Conservation (phyloP, 2,113 vertebrate genomes). For the Cyanistes caeruleus region DNA sequence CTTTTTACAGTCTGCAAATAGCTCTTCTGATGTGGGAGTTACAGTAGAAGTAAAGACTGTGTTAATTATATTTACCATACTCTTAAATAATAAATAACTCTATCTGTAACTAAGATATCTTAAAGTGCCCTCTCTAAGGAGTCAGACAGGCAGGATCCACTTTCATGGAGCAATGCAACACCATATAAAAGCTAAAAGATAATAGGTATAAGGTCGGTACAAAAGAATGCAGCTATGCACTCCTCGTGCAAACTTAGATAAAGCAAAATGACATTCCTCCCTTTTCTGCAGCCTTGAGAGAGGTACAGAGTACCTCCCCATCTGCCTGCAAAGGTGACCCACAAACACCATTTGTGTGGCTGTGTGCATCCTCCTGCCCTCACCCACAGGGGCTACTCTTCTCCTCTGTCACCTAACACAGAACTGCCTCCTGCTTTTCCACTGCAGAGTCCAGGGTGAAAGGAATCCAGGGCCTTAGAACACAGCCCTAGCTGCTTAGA, state of each 20-base stretch:
- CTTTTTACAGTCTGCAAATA: not conserved
- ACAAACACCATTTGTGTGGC: not conserved
- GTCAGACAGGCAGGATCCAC: not conserved
- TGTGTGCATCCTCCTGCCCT: not conserved
- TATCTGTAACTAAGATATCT: not conserved
- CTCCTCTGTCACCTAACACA: not conserved
- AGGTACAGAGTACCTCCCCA: not conserved
- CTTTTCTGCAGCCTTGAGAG: not conserved
- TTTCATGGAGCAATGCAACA: not conserved
- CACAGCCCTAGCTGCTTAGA: not conserved
- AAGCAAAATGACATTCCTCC: not conserved
- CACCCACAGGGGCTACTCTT: not conserved
- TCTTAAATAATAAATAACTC: not conserved
- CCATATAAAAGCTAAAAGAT: not conserved
- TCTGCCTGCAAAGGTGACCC: not conserved
- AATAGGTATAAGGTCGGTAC: not conserved
- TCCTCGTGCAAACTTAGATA: not conserved
- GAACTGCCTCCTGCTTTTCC: not conserved
- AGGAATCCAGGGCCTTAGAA: not conserved
- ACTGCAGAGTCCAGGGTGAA: not conserved
- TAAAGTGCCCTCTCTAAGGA: not conserved
- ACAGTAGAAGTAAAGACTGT: not conserved
- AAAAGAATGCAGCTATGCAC: not conserved
- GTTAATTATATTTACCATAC: not conserved
- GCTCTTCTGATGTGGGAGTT: not conserved